Conservation (phyloP, 2,888 invertebrate species). For the Frankliniella fusca region DNA sequence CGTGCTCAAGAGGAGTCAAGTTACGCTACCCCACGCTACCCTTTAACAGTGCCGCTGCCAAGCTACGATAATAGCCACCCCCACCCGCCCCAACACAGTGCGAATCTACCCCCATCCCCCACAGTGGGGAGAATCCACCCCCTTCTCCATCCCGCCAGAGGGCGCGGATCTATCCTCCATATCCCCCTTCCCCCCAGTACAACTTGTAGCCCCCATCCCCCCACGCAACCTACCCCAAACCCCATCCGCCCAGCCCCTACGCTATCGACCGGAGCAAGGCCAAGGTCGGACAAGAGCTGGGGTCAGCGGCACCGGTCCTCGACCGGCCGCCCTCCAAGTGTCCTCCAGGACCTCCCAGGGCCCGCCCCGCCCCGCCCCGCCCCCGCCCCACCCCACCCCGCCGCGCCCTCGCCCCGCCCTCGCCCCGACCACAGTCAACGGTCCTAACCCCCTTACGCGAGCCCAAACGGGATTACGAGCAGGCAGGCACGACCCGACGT, state of each 20-base stretch:
- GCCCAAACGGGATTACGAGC: too few species aligned
- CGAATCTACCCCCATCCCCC: too few species aligned
- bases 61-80: too few species aligned
- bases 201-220: not conserved
- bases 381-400: too few species aligned
- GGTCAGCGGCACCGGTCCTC: not conserved
- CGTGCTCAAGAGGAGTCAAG: too few species aligned
- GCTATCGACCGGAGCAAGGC: not conserved
- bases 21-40: too few species aligned
- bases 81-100: too few species aligned
- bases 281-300: constrained; percentile 7
- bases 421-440: not conserved
- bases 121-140: too few species aligned
- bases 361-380: too few species aligned
- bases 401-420: not conserved
- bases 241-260: not conserved
- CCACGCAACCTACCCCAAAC: not conserved
- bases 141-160: not conserved
- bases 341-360: not conserved
- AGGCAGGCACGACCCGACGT: too few species aligned
- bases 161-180: not conserved
- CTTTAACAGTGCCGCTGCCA: too few species aligned
- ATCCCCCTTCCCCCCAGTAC: not conserved
- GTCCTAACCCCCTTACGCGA: too few species aligned
- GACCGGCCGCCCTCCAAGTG: not conserved